phyloP scores from a whole-genome alignment of 2,888 invertebrate species.

The Ectemnius continuus region DNA sequence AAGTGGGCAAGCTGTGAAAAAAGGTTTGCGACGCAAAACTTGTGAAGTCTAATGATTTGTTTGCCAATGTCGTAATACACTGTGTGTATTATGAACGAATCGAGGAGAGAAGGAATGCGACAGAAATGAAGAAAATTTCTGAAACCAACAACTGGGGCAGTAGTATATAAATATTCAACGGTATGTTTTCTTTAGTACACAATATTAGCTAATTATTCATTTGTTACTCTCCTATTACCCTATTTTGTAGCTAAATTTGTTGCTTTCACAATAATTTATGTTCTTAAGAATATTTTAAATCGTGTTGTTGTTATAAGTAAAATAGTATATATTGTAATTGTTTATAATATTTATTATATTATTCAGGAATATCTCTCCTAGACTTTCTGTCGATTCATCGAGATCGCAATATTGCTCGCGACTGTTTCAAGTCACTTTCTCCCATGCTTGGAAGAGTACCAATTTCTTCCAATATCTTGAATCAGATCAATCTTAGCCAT shows the following conservation, averaged over 20 bases:
- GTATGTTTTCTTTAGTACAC: slow-evolving; percentile 69
- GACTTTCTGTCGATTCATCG: slow-evolving; percentile 54
- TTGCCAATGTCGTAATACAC: too few relatives aligned
- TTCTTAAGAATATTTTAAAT: slow-evolving; percentile 70
- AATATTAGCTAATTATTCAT: slow-evolving; percentile 74
- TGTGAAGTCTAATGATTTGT: background rate
- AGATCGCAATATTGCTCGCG: slow-evolving; percentile 58
- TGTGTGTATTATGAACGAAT: too few relatives aligned
- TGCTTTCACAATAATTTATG: slow-evolving; percentile 73
- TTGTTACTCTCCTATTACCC: slow-evolving; percentile 77
- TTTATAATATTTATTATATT: slow-evolving; percentile 69
- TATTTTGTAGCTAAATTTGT: slow-evolving; percentile 74
- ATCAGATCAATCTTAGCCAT: slow-evolving; percentile 21
- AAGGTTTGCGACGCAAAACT: background rate
- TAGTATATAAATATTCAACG: slow-evolving; percentile 73
- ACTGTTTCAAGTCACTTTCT: too few relatives aligned
- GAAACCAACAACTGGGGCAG: slow-evolving; percentile 74
- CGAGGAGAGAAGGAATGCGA: background rate
- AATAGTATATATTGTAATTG: slow-evolving; percentile 72
- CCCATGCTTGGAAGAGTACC: background rate
- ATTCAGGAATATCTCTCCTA: slow-evolving; percentile 65
- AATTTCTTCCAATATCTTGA: slow-evolving; percentile 13
- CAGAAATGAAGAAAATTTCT: slow-evolving; percentile 25
- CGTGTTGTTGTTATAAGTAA: slow-evolving; percentile 70
- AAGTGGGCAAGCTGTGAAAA: slow-evolving; percentile 8